Percentiles rank a stretch among this genome's conserved stretches.
phyloP scores from a whole-genome alignment of 2,888 invertebrate genomes.

The Chesias legatella region DNA sequence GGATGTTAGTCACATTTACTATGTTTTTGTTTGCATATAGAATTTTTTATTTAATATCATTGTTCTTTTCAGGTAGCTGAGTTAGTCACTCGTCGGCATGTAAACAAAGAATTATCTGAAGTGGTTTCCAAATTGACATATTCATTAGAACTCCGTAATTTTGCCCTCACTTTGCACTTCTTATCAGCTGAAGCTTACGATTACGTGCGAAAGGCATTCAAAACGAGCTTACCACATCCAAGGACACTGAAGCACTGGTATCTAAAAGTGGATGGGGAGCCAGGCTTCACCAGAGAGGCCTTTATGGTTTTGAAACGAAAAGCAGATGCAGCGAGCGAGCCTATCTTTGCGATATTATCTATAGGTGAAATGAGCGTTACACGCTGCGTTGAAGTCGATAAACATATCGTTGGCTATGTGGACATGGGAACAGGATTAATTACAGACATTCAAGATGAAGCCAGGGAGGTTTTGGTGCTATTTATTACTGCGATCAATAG shows the following conservation, averaged over 20 bases:
- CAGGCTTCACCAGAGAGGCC: constrained; percentile 27
- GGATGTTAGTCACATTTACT: neutral
- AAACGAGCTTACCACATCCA: constrained; percentile 28
- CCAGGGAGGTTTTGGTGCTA: constrained; percentile 4
- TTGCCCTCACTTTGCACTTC: constrained; percentile 28
- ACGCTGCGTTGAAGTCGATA: constrained; percentile 8
- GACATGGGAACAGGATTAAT: constrained; percentile 10
- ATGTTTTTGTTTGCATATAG: no score
- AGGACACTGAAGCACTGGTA: constrained; percentile 25
- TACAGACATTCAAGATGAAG: constrained; percentile 2
- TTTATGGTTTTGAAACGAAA: constrained; percentile 21
- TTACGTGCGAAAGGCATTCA: constrained; percentile 20
- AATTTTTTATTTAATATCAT: no score
- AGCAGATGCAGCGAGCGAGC: constrained; percentile 8
- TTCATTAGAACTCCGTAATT: constrained; percentile 24
- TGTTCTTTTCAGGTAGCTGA: constrained; percentile 7
- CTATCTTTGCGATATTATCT: constrained; percentile 16
- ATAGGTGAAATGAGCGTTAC: constrained; percentile 19
- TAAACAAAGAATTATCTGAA: constrained; percentile 10
- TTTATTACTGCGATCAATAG: constrained; percentile 10
- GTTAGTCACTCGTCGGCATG: constrained; percentile 10
- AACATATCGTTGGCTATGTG: constrained; percentile 3
- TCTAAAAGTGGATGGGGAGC: constrained; percentile 13
- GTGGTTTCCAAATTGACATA: constrained; percentile 16
- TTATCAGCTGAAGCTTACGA: constrained; percentile 24